A percentile compares a stretch with the other conserved stretches of the same genome.
phyloP scores from a whole-genome alignment of 2,113 vertebrate species.

The Pipa parva region DNA sequence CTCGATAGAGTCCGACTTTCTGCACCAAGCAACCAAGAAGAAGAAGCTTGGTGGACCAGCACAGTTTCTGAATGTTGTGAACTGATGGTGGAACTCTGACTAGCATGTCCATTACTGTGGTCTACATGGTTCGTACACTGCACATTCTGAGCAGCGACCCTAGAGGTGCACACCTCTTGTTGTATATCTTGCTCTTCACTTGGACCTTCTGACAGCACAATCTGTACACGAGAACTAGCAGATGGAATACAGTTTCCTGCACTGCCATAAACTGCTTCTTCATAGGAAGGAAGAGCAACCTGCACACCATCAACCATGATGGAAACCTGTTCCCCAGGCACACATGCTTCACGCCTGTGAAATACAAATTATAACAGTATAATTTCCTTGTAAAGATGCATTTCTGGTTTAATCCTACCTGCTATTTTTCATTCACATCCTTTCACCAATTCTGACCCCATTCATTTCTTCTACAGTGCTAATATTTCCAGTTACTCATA shows the following conservation, averaged over 20 bases:
- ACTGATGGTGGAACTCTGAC: slow-evolving; percentile 75
- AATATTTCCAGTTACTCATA: too few species aligned
- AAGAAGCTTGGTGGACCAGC: slow-evolving; percentile 77
- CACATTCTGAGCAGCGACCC: slow-evolving; percentile 44
- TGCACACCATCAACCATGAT: slow-evolving; percentile 95
- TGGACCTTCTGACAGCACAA: slow-evolving; percentile 84
- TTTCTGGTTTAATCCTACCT: too few species aligned
- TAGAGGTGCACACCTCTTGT: slow-evolving; percentile 43
- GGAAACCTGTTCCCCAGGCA: slow-evolving; percentile 86
- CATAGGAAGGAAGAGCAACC: slow-evolving; percentile 90
- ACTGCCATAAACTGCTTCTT: slow-evolving; percentile 94
- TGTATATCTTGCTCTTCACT: slow-evolving; percentile 53
- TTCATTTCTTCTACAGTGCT: too few species aligned
- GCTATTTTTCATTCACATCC: too few species aligned
- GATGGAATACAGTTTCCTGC: slow-evolving; percentile 71
- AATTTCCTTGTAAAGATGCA: too few species aligned
- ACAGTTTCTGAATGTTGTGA: slow-evolving; percentile 83
- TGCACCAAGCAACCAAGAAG: slow-evolving; percentile 80
- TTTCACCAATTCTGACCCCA: too few species aligned
- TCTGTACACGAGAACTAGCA: slow-evolving; percentile 82
- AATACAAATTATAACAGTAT: too few species aligned
- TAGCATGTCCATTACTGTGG: slow-evolving; percentile 57
- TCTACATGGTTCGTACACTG: slow-evolving; percentile 55
- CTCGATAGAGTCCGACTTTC: slow-evolving; percentile 61
- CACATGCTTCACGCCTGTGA: slow-evolving; percentile 84